Conservation (phyloP, 2,113 vertebrate genomes). For the Ameiurus melas region DNA sequence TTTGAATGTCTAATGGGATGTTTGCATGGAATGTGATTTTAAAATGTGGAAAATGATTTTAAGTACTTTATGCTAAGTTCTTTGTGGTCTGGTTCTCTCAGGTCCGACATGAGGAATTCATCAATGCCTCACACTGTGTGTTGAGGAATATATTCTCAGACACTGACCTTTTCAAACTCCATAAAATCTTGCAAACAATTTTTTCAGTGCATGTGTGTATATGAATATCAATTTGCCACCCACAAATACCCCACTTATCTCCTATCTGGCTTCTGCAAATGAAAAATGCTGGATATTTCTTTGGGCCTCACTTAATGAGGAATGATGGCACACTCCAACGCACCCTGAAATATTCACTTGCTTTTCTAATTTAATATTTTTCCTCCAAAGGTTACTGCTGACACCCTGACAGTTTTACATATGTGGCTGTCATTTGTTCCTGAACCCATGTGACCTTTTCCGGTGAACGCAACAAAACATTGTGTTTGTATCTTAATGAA, state of each 20-base stretch:
- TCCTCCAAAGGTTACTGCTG: constrained; percentile 60
- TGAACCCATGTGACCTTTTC: constrained; percentile 57
- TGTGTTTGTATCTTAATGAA: constrained; percentile 34
- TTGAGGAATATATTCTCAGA: constrained; percentile 43
- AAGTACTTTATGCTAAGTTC: no score
- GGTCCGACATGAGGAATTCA: not conserved
- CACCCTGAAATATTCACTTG: constrained; percentile 39
- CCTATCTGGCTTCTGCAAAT: constrained; percentile 55
- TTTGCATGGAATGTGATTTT: no score
- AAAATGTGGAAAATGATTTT: no score
- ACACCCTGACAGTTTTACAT: constrained; percentile 62
- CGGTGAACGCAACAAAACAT: constrained; percentile 43
- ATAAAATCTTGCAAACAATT: constrained; percentile 39
- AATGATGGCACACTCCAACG: constrained; percentile 51
- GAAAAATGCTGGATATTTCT: constrained; percentile 50
- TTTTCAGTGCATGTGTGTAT: constrained; percentile 22
- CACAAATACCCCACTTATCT: constrained; percentile 32
- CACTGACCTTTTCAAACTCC: constrained; percentile 57
- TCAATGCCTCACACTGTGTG: constrained; percentile 32
- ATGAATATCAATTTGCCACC: constrained; percentile 52
- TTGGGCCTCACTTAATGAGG: constrained; percentile 52
- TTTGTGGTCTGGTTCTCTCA: no score
- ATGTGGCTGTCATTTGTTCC: constrained; percentile 53
- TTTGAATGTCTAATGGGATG: no score
- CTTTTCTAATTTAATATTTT: constrained; percentile 58